Base-by-base conservation (phyloP, 2,888 invertebrate species). In the Callinectes sapidus region DNA sequence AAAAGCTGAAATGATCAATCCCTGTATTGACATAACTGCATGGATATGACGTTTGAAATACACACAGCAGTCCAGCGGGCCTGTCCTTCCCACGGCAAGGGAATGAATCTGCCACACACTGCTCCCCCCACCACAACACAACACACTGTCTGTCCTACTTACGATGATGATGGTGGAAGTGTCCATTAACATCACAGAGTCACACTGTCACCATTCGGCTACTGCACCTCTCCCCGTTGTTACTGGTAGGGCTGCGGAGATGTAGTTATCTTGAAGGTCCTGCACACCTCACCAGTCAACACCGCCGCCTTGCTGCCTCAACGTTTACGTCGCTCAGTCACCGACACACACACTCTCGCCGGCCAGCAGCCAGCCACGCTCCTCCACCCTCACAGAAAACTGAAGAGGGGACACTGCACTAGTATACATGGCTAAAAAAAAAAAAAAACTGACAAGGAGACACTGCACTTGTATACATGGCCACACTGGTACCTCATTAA, bases 181-280 rank as follows among this genome's bases (percentile, higher is more conserved):
- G 66, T 91, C 91, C 91, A 91, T 91, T n/a, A 87, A 42, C 91
- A 91, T 91, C 39, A 32, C 87, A 90, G 10, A n/a, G 23, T 16
- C 6, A 54, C 28, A 42, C 6, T 23, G 18, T n/a, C 61, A 89
- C 5, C 48, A 54, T 8, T 10, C 3, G 6, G 8, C 48, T 48
- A 48, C 0, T 48, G 8, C 48, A 48, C 8, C 10, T 10, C 48
- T 48, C 48, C 48, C 48, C 10, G 39, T 5, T 39, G 39, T 39
- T 39, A 39, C 39, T 39, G 39, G 2, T 39, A 39, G 39, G 39
- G 39, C 39, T 3, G 39, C 39, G 39, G 39, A 39, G 39, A 5
- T 39, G 39, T 39, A 39, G 39, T 2, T 39, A 39, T 39, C 39
- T 39, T 3, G 39, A 3, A 5, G 5, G 39, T n/a, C 39, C 39